Conservation (phyloP, 2,888 invertebrate species). For the Tigriopus californicus region DNA sequence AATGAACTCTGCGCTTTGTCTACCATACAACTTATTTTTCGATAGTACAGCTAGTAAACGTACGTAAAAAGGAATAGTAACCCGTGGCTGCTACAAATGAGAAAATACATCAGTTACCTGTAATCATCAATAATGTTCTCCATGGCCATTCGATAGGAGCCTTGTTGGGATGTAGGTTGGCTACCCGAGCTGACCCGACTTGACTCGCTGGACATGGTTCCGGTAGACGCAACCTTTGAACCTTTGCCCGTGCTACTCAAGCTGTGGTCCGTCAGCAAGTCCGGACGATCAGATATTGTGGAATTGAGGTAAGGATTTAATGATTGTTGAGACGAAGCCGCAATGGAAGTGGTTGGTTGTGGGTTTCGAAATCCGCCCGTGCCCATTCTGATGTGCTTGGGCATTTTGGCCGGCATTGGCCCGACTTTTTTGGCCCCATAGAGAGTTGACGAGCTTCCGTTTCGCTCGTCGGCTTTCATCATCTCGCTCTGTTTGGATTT, state of each 20-base stretch:
- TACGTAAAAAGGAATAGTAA: no score
- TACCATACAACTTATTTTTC: no score
- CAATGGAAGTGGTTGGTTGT: background rate
- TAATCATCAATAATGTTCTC: slow-evolving; percentile 12
- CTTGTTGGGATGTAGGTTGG: background rate
- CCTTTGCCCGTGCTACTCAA: no score
- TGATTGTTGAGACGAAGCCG: background rate
- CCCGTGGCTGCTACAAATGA: no score
- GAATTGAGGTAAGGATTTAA: no score
- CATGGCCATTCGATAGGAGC: slow-evolving; percentile 11
- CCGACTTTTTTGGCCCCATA: background rate
- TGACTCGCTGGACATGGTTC: background rate
- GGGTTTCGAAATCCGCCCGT: background rate
- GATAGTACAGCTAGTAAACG: no score
- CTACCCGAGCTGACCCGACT: background rate
- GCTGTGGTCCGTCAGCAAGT: background rate
- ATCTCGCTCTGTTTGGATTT: background rate
- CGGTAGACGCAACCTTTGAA: background rate
- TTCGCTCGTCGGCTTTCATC: background rate
- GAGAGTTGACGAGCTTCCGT: background rate
- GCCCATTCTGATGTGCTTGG: slow-evolving; percentile 9
- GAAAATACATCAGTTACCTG: no score
- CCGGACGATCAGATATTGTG: background rate
- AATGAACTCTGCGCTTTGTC: no score
- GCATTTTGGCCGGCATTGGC: background rate